Base-by-base conservation (phyloP, 2,888 invertebrate genomes). In the Cephus rjabovi region DNA sequence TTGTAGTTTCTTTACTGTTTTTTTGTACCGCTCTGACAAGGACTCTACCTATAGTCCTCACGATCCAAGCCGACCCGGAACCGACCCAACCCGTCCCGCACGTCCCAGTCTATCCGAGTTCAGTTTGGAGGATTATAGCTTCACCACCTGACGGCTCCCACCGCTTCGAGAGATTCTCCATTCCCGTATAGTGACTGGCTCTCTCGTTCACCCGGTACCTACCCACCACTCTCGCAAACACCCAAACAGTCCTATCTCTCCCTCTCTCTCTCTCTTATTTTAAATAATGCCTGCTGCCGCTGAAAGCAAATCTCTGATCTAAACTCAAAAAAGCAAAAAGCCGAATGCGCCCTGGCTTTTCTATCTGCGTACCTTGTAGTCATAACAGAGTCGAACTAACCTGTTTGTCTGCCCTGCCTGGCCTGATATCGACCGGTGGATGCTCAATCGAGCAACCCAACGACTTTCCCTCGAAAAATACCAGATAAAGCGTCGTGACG, bases 71-170 rank as follows among this genome's bases (percentile, higher is more conserved):
- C 56, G 15, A 56, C 56, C 56, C 56, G 56, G 56, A 56, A 56
- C 56, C 23, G 23, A 56, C 69, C 71, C 71, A 23, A 31, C 71
- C 71, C 31, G 71, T 15, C 31, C 71, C 31, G 71, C 12, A 31
- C 71, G 31, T 71, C 71, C 71, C 71, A 9, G 31, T 71, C 71
- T 34, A 71, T 71, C 31, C 71, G 71, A 71, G 71, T 71, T 71
- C 86, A 78, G 83, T 86, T 86, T 86, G 84, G 81, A 83, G 88
- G 89, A 89, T 89, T 89, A 89, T 88, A 86, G 88, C 84, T 83
- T 78, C 82, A 84, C 87, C 89, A 89, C 87, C 88, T 89, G 89
- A 86, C 89, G 85, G 81, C 85, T 89, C 89, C 87, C 87, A 86
- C 83, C 81, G 83, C 82, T 83, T 79, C 84, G 75, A 81, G 81